Conservation (phyloP, 2,888 invertebrate genomes). For the Ceramica pisi region DNA sequence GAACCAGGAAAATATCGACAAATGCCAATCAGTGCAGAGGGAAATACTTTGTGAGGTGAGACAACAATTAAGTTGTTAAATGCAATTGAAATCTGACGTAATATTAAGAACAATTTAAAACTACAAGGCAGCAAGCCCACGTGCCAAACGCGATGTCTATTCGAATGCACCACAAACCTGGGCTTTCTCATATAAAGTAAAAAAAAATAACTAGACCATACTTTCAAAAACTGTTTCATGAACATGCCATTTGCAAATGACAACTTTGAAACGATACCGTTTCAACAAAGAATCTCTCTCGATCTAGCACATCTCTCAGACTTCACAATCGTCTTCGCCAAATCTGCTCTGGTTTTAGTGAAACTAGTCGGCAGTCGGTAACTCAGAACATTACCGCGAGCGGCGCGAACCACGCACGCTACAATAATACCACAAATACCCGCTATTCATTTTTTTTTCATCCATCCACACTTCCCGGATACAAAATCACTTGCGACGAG, state of each 20-base stretch:
- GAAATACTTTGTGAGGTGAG: slow-evolving; percentile 27
- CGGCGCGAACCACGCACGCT: slow-evolving; percentile 42
- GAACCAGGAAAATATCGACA: slow-evolving; percentile 37
- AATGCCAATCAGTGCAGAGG: slow-evolving; percentile 14
- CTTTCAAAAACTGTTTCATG: slow-evolving; percentile 2
- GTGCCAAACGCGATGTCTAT: neutral
- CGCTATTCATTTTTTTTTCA: slow-evolving; percentile 60
- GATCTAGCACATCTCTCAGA: slow-evolving; percentile 44
- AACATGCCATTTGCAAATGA: slow-evolving; percentile 22
- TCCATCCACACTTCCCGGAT: slow-evolving; percentile 68
- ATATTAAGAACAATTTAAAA: neutral
- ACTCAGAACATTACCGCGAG: slow-evolving; percentile 33
- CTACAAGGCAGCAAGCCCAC: neutral
- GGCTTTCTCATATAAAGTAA: neutral
- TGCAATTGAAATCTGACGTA: slow-evolving; percentile 11
- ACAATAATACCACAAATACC: slow-evolving; percentile 57
- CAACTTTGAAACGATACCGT: neutral
- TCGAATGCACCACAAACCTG: neutral
- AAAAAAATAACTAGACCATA: slow-evolving; percentile 3
- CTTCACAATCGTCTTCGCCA: slow-evolving; percentile 24
- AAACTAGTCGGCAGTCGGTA: slow-evolving; percentile 27
- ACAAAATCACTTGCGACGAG: slow-evolving; percentile 66
- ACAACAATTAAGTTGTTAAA: slow-evolving; percentile 13
- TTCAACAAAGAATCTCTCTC: slow-evolving; percentile 13
- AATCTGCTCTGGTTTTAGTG: slow-evolving; percentile 42